Evolutionary conservation across 2,113 vertebrate species (phyloP).

Genomic region (Xyliphius kryptos): DNA sequence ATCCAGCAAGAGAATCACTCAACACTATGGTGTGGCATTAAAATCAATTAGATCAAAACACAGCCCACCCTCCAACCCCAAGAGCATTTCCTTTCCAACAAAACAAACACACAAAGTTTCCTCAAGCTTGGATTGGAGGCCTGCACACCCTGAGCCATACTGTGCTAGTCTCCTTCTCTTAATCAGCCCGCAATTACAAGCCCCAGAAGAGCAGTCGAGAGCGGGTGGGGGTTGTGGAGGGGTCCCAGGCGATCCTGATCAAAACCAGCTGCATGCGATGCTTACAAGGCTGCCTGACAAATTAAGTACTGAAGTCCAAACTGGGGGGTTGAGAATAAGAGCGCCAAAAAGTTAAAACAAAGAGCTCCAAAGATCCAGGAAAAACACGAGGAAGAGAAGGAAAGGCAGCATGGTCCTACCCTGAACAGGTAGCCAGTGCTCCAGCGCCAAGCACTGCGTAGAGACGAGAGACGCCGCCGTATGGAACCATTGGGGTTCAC

Average conservation of each 20-base stretch:
- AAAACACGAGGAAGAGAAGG: neutral
- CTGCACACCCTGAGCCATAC: conserved; percentile 19
- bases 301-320: conserved; percentile 58
- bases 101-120: conserved; percentile 2
- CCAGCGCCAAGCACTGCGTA: conserved; percentile 68
- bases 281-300: conserved; percentile 65
- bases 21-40: neutral
- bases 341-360: conserved; percentile 26
- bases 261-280: conserved; percentile 70
- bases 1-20: neutral
- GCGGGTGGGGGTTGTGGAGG: conserved; percentile 29
- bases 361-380: conserved; percentile 2
- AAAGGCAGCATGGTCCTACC: conserved; percentile 29
- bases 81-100: conserved; percentile 8
- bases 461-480: conserved; percentile 63
- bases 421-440: conserved; percentile 69
- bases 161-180: conserved; percentile 36
- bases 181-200: conserved; percentile 46
- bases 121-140: conserved; percentile 22
- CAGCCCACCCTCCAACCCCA: conserved; percentile 5
- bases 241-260: conserved; percentile 62
- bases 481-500: conserved; percentile 65
- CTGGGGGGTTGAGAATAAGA: conserved; percentile 9
- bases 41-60: conserved; percentile 17
- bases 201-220: conserved; percentile 39